Conservation (phyloP, 2,888 invertebrate genomes). For the Rotaria macrura region DNA sequence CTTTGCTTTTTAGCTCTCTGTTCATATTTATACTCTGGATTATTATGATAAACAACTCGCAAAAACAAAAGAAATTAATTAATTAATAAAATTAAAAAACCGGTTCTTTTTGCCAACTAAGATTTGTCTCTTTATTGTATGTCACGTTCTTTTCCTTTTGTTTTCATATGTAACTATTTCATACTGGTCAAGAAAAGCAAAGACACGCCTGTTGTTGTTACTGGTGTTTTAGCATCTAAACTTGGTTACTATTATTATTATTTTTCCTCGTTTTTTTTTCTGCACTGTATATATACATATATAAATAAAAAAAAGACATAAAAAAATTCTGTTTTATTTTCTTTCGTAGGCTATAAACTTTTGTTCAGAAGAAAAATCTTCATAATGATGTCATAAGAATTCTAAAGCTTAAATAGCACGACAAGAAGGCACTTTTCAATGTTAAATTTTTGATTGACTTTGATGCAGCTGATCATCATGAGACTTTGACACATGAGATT, state of each 20-base stretch:
- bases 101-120: background rate
- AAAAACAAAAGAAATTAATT: background rate
- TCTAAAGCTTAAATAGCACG: background rate
- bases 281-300: background rate
- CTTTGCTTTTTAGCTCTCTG: background rate
- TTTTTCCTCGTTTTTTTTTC: background rate
- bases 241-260: background rate
- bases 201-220: background rate
- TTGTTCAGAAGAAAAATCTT: background rate
- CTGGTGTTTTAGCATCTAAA: conserved; percentile 1
- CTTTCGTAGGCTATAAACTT: background rate
- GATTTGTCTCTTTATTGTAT: background rate
- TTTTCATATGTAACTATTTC: background rate
- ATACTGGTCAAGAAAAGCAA: background rate
- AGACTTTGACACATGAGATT: too few relatives aligned
- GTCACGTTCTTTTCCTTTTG: background rate
- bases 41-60: background rate
- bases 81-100: background rate
- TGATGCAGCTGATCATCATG: too few relatives aligned
- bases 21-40: background rate
- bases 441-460: background rate
- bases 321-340: background rate
- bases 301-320: background rate
- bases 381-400: background rate
- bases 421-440: background rate